Evolutionary conservation across 2,113 vertebrate species (phyloP).

Genomic region (Trochalopteron elliotii): DNA sequence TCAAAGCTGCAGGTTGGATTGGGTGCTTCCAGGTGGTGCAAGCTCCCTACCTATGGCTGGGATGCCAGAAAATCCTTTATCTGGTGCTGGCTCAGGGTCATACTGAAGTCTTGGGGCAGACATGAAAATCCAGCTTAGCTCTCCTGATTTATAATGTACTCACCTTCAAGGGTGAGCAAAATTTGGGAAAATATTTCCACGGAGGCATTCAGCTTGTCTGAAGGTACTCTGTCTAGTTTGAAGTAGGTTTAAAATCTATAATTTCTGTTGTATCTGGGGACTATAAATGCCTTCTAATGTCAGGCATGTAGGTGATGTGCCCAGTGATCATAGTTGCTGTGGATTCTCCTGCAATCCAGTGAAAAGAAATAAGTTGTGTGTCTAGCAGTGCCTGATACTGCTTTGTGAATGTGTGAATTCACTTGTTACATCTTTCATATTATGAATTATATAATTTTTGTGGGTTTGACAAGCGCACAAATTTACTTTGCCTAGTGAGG

Average conservation of each 20-base stretch:
- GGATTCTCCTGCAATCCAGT: background rate
- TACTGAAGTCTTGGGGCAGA: background rate
- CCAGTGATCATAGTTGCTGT: background rate
- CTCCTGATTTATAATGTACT: background rate
- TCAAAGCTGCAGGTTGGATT: background rate
- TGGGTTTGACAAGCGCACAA: background rate
- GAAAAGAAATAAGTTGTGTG: background rate
- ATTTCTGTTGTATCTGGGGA: background rate
- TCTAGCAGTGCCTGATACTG: background rate
- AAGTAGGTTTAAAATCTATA: background rate
- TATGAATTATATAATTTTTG: background rate
- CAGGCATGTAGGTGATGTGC: background rate
- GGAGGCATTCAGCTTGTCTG: background rate
- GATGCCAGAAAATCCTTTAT: background rate
- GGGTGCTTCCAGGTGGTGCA: background rate
- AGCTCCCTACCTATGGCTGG: background rate
- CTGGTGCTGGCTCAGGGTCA: background rate
- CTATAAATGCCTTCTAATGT: background rate
- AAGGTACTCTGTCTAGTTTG: background rate
- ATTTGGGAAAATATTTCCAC: background rate
- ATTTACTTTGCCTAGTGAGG: background rate
- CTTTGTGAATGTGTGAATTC: background rate
- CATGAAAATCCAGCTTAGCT: background rate
- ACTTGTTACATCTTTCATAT: background rate
- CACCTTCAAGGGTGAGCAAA: background rate